Percentiles rank a stretch among this genome's conserved stretches.
Conservation (phyloP, 2,888 invertebrate species). For the Elysia crispata region DNA sequence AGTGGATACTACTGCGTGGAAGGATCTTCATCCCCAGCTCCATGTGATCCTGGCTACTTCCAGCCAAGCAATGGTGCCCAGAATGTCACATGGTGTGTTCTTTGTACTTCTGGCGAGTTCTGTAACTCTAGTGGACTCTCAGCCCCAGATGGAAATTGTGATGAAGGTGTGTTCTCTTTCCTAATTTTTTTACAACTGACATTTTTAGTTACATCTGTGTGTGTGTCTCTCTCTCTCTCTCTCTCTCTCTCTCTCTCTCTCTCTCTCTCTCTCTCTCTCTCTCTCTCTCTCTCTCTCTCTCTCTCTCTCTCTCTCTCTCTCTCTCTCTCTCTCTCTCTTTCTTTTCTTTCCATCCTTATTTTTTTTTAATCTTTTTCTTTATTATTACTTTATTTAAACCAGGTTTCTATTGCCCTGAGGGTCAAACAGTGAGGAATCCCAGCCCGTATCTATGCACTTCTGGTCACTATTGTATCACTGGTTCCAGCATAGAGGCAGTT, state of each 20-base stretch:
- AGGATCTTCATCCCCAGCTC: conserved; percentile 64
- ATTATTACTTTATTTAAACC: too few relatives aligned
- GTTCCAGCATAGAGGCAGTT: conserved; percentile 61
- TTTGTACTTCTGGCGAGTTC: conserved; percentile 69
- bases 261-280: too few relatives aligned
- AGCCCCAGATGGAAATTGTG: conserved; percentile 68
- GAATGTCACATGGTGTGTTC: conserved; percentile 69
- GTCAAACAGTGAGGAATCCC: conserved; percentile 65
- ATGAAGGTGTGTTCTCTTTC: conserved; percentile 59
- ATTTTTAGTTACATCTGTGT: background rate
- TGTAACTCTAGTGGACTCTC: conserved; percentile 69
- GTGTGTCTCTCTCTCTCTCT: background rate
- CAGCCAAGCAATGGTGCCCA: conserved; percentile 66
- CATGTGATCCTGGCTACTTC: conserved; percentile 72
- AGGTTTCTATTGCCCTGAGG: conserved; percentile 74
- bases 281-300: too few relatives aligned
- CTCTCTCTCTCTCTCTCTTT: too few relatives aligned
- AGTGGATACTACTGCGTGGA: conserved; percentile 67
- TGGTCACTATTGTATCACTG: conserved; percentile 70
- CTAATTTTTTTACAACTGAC: background rate
- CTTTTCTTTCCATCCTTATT: too few relatives aligned
- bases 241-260: too few relatives aligned
- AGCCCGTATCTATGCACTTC: conserved; percentile 67
- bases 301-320: too few relatives aligned
- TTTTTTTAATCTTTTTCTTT: too few relatives aligned